Conservation (phyloP, 2,113 vertebrate species). For the Cettia cetti region DNA sequence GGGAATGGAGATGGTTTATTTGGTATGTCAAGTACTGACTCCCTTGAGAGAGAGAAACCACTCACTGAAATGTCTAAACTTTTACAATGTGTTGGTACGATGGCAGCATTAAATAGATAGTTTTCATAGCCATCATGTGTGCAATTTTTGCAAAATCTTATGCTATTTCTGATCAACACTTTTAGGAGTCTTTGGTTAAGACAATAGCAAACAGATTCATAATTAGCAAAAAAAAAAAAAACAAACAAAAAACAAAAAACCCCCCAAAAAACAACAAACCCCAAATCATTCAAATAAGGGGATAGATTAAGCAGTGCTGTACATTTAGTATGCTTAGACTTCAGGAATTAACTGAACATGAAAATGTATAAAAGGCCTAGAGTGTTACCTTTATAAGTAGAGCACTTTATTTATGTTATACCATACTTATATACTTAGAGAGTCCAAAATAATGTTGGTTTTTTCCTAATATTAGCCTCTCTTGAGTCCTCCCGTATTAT, state of each 20-base stretch:
- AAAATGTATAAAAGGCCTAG: background rate
- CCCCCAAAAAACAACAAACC: background rate
- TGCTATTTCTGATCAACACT: background rate
- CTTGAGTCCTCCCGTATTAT: background rate
- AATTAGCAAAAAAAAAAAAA: background rate
- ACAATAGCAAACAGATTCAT: slow-evolving; percentile 38
- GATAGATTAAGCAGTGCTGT: slow-evolving; percentile 9
- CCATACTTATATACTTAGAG: background rate
- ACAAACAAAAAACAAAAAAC: too few relatives aligned
- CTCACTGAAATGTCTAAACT: background rate
- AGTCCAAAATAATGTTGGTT: accelerated
- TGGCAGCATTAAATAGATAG: slow-evolving; percentile 22
- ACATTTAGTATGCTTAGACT: background rate
- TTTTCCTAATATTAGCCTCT: background rate
- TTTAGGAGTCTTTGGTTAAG: slow-evolving; percentile 29
- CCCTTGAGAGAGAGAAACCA: slow-evolving; percentile 28
- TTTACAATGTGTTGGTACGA: background rate
- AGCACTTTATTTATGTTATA: background rate
- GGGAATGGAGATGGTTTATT: slow-evolving; percentile 45
- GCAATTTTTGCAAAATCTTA: slow-evolving; percentile 8
- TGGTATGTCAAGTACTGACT: slow-evolving; percentile 44
- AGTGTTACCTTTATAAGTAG: background rate
- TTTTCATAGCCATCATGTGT: background rate
- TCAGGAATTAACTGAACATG: slow-evolving; percentile 6
- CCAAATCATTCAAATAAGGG: background rate